phyloP scores from a whole-genome alignment of 2,888 invertebrate species.

The Ethmia dodecea region DNA sequence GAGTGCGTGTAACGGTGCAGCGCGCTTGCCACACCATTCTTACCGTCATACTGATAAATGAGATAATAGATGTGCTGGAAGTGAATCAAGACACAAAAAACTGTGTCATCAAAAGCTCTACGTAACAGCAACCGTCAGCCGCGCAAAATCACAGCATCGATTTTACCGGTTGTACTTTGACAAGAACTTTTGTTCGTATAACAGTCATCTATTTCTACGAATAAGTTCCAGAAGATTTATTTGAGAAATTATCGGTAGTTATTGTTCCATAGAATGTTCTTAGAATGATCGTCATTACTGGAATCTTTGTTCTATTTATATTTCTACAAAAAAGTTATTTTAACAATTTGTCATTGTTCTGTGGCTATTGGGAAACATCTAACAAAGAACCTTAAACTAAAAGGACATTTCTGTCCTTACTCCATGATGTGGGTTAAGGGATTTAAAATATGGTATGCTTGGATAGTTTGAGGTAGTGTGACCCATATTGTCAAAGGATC shows the following conservation, averaged over 20 bases:
- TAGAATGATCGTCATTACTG: background rate
- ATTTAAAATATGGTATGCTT: conserved; percentile 25
- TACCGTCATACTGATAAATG: conserved; percentile 27
- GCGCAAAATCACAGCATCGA: no score
- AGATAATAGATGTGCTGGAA: conserved; percentile 3
- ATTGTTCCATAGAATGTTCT: conserved; percentile 22
- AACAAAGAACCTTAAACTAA: conserved; percentile 6
- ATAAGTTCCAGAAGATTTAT: conserved; percentile 27
- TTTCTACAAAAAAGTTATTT: no score
- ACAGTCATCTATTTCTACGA: no score
- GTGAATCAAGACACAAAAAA: background rate
- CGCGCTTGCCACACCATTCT: conserved; percentile 41
- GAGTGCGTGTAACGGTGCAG: conserved; percentile 66
- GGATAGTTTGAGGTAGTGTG: conserved; percentile 41
- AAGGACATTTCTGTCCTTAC: conserved; percentile 3
- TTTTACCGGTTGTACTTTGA: no score
- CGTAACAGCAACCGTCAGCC: background rate
- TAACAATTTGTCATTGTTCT: conserved; percentile 16
- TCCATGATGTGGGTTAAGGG: conserved; percentile 25
- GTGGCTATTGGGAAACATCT: conserved; percentile 4
- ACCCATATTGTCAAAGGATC: conserved; percentile 60
- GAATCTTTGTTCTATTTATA: conserved; percentile 11
- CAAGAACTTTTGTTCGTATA: no score
- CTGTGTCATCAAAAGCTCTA: background rate
- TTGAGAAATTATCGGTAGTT: conserved; percentile 30